These are phyloP conservation scores for Sarcophaga bullata DNA, from an alignment of 1,140 invertebrate species.

Conservation along the genomic window DNA sequence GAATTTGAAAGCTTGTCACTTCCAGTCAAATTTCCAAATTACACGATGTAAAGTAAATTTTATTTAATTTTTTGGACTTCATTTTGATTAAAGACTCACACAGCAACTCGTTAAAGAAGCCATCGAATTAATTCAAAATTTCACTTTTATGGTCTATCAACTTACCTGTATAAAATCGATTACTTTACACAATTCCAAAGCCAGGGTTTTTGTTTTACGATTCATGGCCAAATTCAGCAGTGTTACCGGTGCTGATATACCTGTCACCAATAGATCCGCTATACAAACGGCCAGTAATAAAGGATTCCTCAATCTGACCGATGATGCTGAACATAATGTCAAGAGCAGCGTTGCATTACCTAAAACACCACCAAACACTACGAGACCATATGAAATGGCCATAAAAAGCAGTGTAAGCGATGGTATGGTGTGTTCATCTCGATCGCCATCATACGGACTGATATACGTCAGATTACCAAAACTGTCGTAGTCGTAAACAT, in stretches of 20 bases:
- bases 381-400: conserved; percentile 67
- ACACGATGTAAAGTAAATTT: too few relatives aligned
- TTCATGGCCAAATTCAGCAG: conserved; percentile 69
- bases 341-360: conserved; percentile 74
- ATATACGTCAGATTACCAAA: conserved; percentile 36
- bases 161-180: conserved; percentile 65
- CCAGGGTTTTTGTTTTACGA: conserved; percentile 60
- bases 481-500: conserved; percentile 43
- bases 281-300: conserved; percentile 75
- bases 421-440: conserved; percentile 65
- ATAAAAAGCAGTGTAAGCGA: conserved; percentile 65
- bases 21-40: too few relatives aligned
- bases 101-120: too few relatives aligned
- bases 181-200: conserved; percentile 64
- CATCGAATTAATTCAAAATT: too few relatives aligned
- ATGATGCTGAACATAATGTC: conserved; percentile 70
- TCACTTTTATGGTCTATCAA: too few relatives aligned
- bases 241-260: conserved; percentile 74
- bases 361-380: conserved; percentile 69
- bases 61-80: too few relatives aligned
- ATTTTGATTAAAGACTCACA: too few relatives aligned
- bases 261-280: conserved; percentile 77
- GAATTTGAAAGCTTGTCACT: too few relatives aligned
- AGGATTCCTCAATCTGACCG: conserved; percentile 72
- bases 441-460: conserved; percentile 35